Conservation (phyloP, 2,888 invertebrate species). For the Hirtodrosophila trivittata region DNA sequence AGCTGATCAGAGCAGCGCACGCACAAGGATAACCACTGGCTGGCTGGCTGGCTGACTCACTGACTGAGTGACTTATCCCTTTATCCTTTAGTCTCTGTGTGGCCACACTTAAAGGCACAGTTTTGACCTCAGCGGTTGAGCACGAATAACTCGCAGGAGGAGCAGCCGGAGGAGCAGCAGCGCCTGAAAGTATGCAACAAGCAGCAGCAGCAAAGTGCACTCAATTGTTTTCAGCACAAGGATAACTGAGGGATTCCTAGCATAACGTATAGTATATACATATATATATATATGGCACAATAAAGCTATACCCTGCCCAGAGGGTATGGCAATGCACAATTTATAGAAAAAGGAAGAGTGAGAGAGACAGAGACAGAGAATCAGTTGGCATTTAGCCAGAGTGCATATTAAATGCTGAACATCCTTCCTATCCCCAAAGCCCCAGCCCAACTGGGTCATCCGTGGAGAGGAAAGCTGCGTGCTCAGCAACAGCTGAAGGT, state of each 20-base stretch:
- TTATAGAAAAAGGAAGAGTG: constrained; percentile 19
- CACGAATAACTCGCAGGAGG: constrained; percentile 22
- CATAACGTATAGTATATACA: not conserved
- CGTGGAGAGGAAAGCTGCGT: constrained; percentile 29
- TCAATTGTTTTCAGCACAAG: constrained; percentile 57
- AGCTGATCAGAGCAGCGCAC: constrained; percentile 50
- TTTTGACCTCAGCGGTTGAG: constrained; percentile 34
- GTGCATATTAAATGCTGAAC: constrained; percentile 54
- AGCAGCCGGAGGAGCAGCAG: constrained; percentile 5
- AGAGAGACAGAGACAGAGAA: constrained; percentile 13
- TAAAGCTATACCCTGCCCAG: constrained; percentile 3
- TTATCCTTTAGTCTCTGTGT: constrained; percentile 17
- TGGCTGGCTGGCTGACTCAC: constrained; percentile 20
- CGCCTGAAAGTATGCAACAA: constrained; percentile 67
- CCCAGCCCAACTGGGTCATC: constrained; percentile 41
- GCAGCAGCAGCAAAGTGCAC: constrained; percentile 48
- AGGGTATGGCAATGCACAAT: constrained; percentile 10
- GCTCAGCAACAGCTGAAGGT: constrained; percentile 25
- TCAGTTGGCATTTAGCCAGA: constrained; percentile 69
- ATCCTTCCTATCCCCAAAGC: not conserved
- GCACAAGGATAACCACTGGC: constrained; percentile 43
- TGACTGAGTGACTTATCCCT: constrained; percentile 51
- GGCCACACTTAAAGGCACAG: constrained; percentile 16
- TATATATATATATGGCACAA: constrained; percentile 6
- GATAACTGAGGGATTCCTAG: constrained; percentile 4